phyloP scores from a whole-genome alignment of 2,888 invertebrate genomes.

The Pollenia amentaria region DNA sequence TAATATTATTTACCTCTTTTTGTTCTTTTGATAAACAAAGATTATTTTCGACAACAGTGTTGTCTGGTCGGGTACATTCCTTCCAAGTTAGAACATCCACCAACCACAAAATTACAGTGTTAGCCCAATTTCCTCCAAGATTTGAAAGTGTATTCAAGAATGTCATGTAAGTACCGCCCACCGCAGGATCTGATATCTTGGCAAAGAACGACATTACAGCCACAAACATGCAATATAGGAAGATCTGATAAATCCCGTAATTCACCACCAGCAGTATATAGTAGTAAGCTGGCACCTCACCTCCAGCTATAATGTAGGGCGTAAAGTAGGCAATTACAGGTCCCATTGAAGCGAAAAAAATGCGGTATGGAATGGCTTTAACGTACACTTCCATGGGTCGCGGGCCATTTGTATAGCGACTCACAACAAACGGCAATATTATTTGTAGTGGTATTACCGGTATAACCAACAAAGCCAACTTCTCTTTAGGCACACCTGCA shows the following conservation, averaged over 20 bases:
- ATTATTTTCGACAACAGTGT: constrained; percentile 85
- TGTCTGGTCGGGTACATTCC: constrained; percentile 86
- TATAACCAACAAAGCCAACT: constrained; percentile 95
- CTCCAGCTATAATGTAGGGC: constrained; percentile 87
- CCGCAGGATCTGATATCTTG: constrained; percentile 96
- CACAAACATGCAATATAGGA: constrained; percentile 98
- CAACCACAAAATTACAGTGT: constrained; percentile 94
- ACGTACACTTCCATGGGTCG: constrained; percentile 95
- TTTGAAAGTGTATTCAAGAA: constrained; percentile 97
- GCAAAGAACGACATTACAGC: constrained; percentile 99
- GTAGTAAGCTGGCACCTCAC: constrained; percentile 89
- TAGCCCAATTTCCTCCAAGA: constrained; percentile 99
- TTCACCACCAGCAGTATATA: constrained; percentile 90
- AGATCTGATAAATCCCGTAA: constrained; percentile 97
- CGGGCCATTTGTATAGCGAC: constrained; percentile 92
- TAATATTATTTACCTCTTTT: constrained; percentile 86
- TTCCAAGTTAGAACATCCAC: constrained; percentile 95
- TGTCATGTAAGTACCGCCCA: constrained; percentile 99
- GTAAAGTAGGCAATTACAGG: constrained; percentile 94
- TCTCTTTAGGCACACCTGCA: constrained; percentile 97
- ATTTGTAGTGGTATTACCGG: constrained; percentile 98
- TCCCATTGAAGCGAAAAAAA: constrained; percentile 93
- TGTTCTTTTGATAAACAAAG: constrained; percentile 87
- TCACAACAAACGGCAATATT: constrained; percentile 92
- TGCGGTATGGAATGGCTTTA: constrained; percentile 94